Evolutionary conservation across 2,797 vertebrate genomes (phyloP).

Genomic region (Sebastes trivittatus): DNA sequence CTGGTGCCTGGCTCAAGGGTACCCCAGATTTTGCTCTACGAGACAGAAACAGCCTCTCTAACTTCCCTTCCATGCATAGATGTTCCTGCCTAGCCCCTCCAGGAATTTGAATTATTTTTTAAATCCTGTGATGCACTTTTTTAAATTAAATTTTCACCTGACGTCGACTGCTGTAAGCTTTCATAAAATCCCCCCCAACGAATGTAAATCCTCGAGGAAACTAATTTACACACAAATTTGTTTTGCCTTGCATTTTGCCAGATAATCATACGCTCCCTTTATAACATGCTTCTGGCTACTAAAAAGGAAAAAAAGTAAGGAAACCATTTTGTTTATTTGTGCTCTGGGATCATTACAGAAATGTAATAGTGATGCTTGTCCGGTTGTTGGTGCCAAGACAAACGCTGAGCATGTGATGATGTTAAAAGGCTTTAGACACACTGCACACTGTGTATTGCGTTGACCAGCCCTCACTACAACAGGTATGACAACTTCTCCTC

Average conservation of each 20-base stretch:
- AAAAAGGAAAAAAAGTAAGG: background rate
- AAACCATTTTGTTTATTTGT: background rate
- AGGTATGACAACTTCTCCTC: background rate
- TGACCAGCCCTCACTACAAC: background rate
- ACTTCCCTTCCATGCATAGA: background rate
- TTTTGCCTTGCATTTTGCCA: background rate
- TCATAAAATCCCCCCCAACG: background rate
- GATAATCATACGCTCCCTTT: background rate
- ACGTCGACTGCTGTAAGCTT: conserved; percentile 6
- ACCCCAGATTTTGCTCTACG: background rate
- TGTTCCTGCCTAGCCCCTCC: background rate
- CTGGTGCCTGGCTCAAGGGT: background rate
- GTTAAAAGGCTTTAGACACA: background rate
- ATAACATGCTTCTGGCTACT: conserved; percentile 6
- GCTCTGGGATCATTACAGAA: background rate
- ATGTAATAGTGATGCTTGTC: background rate
- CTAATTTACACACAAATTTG: conserved; percentile 20
- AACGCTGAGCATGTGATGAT: background rate
- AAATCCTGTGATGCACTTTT: conserved; percentile 6
- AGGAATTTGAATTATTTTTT: background rate
- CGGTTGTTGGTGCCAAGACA: background rate
- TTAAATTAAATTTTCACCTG: conserved; percentile 11
- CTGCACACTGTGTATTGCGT: background rate
- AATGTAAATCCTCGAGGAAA: conserved; percentile 15
- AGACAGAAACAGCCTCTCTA: background rate